A percentile compares a stretch with the other conserved stretches of the same genome.
Conservation (phyloP, 2,888 invertebrate species). For the Uropetala carovei region DNA sequence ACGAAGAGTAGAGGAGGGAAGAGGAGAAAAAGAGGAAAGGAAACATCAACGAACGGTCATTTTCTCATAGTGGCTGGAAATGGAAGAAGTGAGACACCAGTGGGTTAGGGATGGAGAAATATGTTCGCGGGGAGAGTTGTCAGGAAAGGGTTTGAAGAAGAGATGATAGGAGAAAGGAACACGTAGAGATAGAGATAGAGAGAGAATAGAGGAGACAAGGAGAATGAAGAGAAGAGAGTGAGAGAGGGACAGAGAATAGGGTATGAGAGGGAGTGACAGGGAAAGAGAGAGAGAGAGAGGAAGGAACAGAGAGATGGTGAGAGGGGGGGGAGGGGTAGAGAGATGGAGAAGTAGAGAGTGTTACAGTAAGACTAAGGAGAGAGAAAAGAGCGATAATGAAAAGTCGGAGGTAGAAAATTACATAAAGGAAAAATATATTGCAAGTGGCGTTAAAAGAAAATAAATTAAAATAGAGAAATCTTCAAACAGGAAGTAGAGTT, state of each 20-base stretch:
- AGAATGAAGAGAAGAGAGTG: background rate
- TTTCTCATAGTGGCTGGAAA: background rate
- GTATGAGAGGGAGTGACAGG: background rate
- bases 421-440: too few relatives aligned
- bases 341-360: too few relatives aligned
- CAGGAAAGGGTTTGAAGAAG: background rate
- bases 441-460: too few relatives aligned
- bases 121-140: background rate
- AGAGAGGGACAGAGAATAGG: background rate
- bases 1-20: background rate
- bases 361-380: background rate
- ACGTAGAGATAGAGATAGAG: background rate
- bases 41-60: slow-evolving; percentile 40
- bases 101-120: background rate
- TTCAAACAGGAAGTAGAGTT: too few relatives aligned
- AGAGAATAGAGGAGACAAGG: background rate
- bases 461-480: too few relatives aligned
- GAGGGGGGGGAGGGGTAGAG: too few relatives aligned
- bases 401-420: too few relatives aligned
- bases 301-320: slow-evolving; percentile 7
- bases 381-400: background rate
- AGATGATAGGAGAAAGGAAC: background rate
- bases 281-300: background rate
- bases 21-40: slow-evolving; percentile 31
- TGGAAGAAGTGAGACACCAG: background rate